These are phyloP conservation scores for Zosterops borbonicus DNA, from an alignment of 2,113 vertebrate species.

Conservation along the genomic window DNA sequence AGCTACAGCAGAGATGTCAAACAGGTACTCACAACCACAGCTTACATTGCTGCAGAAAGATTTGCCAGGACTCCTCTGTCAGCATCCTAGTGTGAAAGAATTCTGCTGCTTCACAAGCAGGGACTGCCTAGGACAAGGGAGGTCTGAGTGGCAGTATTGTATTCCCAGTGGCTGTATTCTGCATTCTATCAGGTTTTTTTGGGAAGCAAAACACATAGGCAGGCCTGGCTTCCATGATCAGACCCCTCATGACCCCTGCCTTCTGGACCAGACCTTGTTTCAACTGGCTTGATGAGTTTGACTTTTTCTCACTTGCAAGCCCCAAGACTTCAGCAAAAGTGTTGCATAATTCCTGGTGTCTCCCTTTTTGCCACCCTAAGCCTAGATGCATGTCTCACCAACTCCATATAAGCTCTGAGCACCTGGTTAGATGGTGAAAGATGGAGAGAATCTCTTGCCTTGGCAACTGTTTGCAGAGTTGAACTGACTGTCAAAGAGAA, in stretches of 20 bases:
- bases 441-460: neutral
- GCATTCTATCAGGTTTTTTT: neutral
- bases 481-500: neutral
- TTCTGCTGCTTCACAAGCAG: neutral
- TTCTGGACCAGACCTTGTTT: neutral
- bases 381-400: neutral
- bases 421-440: neutral
- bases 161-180: neutral
- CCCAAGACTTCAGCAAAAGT: neutral
- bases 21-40: neutral
- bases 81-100: neutral
- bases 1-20: neutral
- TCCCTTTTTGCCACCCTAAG: neutral
- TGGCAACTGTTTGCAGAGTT: neutral
- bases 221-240: neutral
- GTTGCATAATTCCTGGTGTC: neutral
- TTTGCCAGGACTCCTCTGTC: neutral
- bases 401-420: neutral
- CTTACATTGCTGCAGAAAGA: neutral
- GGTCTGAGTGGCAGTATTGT: neutral
- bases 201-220: neutral
- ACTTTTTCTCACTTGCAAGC: neutral
- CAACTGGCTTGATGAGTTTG: neutral
- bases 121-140: neutral
- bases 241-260: neutral